Percentiles rank a stretch among this genome's conserved stretches.
Evolutionary conservation across 2,113 vertebrate genomes (phyloP).

Genomic region (Anarhynchus alexandrinus): DNA sequence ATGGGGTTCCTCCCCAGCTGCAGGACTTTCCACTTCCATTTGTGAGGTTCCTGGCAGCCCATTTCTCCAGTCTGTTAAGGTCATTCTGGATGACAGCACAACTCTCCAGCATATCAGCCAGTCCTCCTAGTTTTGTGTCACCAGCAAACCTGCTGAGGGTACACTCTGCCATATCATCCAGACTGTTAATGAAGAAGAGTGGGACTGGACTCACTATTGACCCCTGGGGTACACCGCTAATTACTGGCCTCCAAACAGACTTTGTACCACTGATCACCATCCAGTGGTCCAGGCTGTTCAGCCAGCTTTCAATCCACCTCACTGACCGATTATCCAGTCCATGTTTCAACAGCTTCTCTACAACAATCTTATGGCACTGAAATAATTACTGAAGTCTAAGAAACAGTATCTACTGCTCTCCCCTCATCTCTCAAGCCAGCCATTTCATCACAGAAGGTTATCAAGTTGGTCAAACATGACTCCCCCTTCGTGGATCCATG

Average conservation of each 20-base stretch:
- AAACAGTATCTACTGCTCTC: not conserved
- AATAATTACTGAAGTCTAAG: not conserved
- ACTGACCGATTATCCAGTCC: not conserved
- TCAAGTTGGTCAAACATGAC: not conserved
- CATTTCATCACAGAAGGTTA: not conserved
- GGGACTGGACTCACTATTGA: not conserved
- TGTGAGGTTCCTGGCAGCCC: not conserved
- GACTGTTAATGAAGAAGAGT: not conserved
- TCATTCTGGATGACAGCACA: not conserved
- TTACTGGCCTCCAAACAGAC: not conserved
- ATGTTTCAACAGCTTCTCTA: not conserved
- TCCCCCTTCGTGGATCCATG: not conserved
- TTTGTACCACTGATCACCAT: not conserved
- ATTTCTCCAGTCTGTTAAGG: not conserved
- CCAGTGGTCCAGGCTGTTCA: not conserved
- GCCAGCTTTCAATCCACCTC: not conserved
- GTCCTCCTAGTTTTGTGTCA: not conserved
- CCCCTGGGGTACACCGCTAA: not conserved
- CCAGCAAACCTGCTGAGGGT: not conserved
- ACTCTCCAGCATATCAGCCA: not conserved
- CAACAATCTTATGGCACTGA: accelerated
- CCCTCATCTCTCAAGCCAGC: not conserved
- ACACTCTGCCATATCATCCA: not conserved
- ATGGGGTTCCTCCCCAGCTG: not conserved
- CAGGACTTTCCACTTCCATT: not conserved